phyloP scores from a whole-genome alignment of 2,797 vertebrate genomes.

The Sebastes matsubarae region DNA sequence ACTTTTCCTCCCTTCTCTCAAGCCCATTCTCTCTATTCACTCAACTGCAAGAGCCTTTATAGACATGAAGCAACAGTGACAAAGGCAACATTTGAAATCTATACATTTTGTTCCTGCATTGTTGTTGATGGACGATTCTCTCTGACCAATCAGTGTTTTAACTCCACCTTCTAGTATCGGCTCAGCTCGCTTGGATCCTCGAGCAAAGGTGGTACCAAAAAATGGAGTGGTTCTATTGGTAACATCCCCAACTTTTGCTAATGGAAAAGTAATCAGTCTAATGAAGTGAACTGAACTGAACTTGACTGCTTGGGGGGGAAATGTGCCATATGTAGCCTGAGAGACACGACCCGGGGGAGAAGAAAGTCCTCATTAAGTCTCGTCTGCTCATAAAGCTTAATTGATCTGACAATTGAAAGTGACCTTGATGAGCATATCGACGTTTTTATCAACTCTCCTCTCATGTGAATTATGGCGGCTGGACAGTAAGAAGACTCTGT shows the following conservation, averaged over 20 bases:
- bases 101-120: neutral
- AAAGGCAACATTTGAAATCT: neutral
- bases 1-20: neutral
- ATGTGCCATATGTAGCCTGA: neutral
- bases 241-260: no score
- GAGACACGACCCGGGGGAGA: conserved; percentile 2
- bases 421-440: conserved; percentile 24
- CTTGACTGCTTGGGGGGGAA: no score
- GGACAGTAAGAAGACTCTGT: neutral
- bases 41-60: neutral
- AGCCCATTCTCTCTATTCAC: neutral
- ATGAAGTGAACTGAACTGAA: no score
- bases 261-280: no score
- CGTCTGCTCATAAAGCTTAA: conserved; percentile 22
- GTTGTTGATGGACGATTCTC: neutral
- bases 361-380: conserved; percentile 9
- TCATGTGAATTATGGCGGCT: neutral
- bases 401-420: conserved; percentile 16
- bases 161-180: no score
- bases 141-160: no score
- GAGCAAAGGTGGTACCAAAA: no score
- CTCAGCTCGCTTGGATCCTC: no score
- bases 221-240: no score
- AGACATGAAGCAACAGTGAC: neutral
- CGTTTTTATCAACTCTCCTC: conserved; percentile 1